Evolutionary conservation across 2,797 vertebrate genomes (phyloP), one percentile per base, ranked within the genome.

Genomic region (Gallinago stenura): DNA sequence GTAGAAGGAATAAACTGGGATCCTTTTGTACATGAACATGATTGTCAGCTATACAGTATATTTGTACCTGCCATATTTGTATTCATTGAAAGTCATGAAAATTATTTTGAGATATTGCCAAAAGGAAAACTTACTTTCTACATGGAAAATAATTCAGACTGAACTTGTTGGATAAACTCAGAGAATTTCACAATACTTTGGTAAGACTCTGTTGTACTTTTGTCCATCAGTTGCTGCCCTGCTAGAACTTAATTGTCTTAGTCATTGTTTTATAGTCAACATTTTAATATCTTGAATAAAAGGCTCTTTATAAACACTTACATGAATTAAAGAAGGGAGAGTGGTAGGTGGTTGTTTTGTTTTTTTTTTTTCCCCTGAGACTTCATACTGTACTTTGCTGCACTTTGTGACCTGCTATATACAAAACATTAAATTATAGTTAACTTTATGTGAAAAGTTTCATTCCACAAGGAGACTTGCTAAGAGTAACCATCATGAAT

Each of bases 371-470:
- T 24, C 3, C 22, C 16, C 30, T 26, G 24, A 73, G 43, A 48
- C 54, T 48, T 96, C 62, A 54, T 72, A 45, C 26, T 83, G 45
- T 61, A 62, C 37, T 90, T 96, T 14, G 11, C 16, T 60, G 50
- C 54, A 70, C 90, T 33, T 70, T 58, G 46, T 89, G 86, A 76
- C 64, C 35, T 89, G n/a, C 58, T 86, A 20, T 76, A 48, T 90
- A 30, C 35, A 90, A 89, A 93, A 58, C 58, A 70, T 89, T 70
- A 83, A 93, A 83, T 96, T 89, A 90, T 15, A 77, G 51, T 93
- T 80, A 84, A 62, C 58, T 60, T 54, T 33, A 41, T 75, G 46
- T 64, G 94, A 48, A 82, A 85, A 79, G 61, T 54, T 85, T 80
- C 10, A 6, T 90, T 88, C 57, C 78, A 6, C 18, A 39, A 69